These are phyloP conservation scores for Mycetomoellerius zeteki DNA, from an alignment of 1,140 invertebrate genomes.

Conservation along the genomic window DNA sequence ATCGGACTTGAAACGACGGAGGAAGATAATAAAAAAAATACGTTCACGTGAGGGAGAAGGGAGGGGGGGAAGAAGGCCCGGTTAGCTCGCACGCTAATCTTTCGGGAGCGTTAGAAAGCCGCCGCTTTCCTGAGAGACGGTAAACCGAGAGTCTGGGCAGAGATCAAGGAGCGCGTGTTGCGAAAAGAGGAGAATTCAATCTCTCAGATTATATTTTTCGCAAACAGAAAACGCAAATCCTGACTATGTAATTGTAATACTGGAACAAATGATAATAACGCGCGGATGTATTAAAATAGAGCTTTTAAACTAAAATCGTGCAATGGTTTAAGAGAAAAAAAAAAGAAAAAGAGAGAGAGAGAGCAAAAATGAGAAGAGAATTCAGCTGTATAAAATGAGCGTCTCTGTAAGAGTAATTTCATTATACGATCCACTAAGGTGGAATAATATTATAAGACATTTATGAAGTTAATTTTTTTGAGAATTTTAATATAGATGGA, in stretches of 20 bases:
- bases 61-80: neutral
- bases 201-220: slow-evolving; percentile 5
- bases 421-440: neutral
- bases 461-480: slow-evolving; percentile 1
- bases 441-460: slow-evolving; percentile 15
- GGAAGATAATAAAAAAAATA: slow-evolving; percentile 49
- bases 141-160: slow-evolving; percentile 25
- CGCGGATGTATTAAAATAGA: neutral
- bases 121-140: slow-evolving; percentile 43
- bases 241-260: neutral
- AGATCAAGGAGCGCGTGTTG: slow-evolving; percentile 12
- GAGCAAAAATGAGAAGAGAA: neutral
- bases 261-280: neutral
- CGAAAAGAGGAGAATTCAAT: slow-evolving; percentile 6
- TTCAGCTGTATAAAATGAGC: neutral
- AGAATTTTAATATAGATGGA: neutral
- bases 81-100: slow-evolving; percentile 57
- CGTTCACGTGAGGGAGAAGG: neutral
- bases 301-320: neutral
- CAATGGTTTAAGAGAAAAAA: neutral
- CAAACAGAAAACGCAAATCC: neutral
- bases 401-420: neutral
- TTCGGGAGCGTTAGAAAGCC: slow-evolving; percentile 60
- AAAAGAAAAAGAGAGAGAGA: neutral
- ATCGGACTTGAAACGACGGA: slow-evolving; percentile 45